Conservation (phyloP, 2,113 vertebrate genomes). For the Diadophis punctatus region DNA sequence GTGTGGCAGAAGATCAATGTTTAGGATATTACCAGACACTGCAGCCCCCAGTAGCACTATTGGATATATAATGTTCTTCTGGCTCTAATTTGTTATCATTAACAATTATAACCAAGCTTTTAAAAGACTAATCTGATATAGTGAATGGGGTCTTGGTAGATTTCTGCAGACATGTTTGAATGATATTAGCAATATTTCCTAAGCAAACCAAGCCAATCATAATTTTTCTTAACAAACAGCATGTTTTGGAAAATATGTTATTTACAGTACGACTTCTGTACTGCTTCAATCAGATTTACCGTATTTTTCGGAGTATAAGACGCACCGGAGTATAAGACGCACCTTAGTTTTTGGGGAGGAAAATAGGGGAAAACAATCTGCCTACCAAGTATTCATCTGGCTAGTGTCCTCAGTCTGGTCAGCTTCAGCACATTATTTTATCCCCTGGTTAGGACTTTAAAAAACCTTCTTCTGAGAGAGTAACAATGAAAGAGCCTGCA, state of each 20-base stretch:
- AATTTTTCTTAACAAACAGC: not conserved
- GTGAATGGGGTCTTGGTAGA: not conserved
- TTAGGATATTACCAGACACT: conserved; percentile 48
- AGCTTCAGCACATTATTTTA: no score
- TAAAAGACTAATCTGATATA: not conserved
- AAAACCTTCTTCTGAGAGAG: no score
- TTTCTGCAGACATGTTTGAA: not conserved
- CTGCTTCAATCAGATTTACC: not conserved
- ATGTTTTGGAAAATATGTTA: not conserved
- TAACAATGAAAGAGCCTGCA: no score
- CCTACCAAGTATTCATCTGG: no score
- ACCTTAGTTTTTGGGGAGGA: no score
- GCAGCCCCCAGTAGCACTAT: conserved; percentile 25
- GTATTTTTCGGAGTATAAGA: no score
- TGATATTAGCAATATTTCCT: not conserved
- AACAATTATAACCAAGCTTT: not conserved
- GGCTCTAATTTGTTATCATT: not conserved
- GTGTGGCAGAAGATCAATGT: conserved; percentile 49
- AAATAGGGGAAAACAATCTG: no score
- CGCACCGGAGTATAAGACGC: no score
- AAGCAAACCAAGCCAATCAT: not conserved
- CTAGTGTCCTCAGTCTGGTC: no score
- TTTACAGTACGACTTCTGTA: not conserved
- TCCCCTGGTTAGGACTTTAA: no score
- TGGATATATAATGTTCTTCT: not conserved